Base-by-base conservation (phyloP, 2,888 invertebrate genomes). In the Encarsia formosa region DNA sequence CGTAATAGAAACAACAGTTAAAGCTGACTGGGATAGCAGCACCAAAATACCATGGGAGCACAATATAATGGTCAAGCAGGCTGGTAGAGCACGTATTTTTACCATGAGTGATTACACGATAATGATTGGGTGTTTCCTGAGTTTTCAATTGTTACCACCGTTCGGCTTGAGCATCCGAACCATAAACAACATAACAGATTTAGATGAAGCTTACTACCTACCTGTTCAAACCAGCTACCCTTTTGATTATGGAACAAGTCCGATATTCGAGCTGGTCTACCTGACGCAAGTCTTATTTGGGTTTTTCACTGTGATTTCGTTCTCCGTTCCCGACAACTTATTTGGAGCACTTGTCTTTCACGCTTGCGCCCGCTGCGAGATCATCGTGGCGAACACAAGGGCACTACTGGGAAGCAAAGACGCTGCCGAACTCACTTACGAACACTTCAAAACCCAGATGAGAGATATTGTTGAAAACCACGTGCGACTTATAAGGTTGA, bases 401-500 rank as follows among this genome's bases (percentile, higher is more conserved):
- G 5, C 3, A 3, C 6, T 24, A 11, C 5, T 13, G 24, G 39
- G 3, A 13, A 23, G n/a, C n/a, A n/a, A n/a, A n/a, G n/a, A n/a
- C n/a, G n/a, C n/a, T n/a, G n/a, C n/a, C n/a, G n/a, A n/a, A n/a
- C n/a, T n/a, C n/a, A n/a, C n/a, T n/a, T n/a, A n/a, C n/a, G n/a
- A n/a, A n/a, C n/a, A n/a, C n/a, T n/a, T n/a, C n/a, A n/a, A n/a
- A n/a, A n/a, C n/a, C n/a, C n/a, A n/a, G n/a, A n/a, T 49, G 11
- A 18, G 22, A 16, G 4, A 32, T 3, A 29, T 37, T 15, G 38
- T 49, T 26, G 5, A 31, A 2, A 29, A 20, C n/a, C 49, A 49
- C 11, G 31, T 42, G 2, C 41, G 29, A 5, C 24, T 49, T 11
- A 49, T 49, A 6, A 23, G 35, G 49, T 49, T 32, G n/a, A n/a